Conservation (phyloP, 2,888 invertebrate species). For the Rambutsinella grinnellia region DNA sequence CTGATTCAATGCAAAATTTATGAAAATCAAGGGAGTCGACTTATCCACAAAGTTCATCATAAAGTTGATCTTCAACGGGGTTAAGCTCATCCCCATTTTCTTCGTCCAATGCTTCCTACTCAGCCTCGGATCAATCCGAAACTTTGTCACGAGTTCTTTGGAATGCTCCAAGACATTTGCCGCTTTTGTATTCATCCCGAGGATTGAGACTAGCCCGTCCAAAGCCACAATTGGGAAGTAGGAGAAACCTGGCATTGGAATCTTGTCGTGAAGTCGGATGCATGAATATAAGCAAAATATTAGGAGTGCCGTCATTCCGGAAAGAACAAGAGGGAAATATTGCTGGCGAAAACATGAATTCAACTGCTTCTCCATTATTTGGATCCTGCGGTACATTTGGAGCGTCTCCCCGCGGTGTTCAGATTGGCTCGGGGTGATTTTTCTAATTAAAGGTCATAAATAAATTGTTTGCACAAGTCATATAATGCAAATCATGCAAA, state of each 20-base stretch:
- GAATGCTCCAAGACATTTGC: constrained; percentile 38
- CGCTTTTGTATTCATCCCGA: constrained; percentile 47
- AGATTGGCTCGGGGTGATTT: neutral
- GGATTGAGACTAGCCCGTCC: constrained; percentile 32
- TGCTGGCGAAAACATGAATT: constrained; percentile 43
- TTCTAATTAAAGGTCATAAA: constrained; percentile 4
- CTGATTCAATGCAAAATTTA: constrained; percentile 47
- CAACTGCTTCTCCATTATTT: constrained; percentile 43
- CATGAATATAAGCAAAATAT: constrained; percentile 43
- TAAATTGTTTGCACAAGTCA: neutral
- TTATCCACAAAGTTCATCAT: constrained; percentile 49
- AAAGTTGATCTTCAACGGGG: constrained; percentile 38
- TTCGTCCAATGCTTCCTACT: constrained; percentile 38
- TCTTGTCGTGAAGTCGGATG: constrained; percentile 44
- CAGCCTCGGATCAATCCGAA: constrained; percentile 1
- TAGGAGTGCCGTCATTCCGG: constrained; percentile 43
- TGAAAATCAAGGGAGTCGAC: constrained; percentile 37
- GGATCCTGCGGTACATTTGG: constrained; percentile 28
- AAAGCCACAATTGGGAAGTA: constrained; percentile 44
- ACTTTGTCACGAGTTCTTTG: constrained; percentile 7
- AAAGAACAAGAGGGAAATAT: constrained; percentile 39
- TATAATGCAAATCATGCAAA: neutral
- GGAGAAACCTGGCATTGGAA: constrained; percentile 49
- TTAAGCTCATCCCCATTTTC: constrained; percentile 38
- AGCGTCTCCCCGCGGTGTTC: constrained; percentile 13